A percentile compares a stretch with the other conserved stretches of the same genome.
These are phyloP conservation scores for Scartelaos histophorus DNA, from an alignment of 2,113 vertebrate genomes.

Conservation along the genomic window DNA sequence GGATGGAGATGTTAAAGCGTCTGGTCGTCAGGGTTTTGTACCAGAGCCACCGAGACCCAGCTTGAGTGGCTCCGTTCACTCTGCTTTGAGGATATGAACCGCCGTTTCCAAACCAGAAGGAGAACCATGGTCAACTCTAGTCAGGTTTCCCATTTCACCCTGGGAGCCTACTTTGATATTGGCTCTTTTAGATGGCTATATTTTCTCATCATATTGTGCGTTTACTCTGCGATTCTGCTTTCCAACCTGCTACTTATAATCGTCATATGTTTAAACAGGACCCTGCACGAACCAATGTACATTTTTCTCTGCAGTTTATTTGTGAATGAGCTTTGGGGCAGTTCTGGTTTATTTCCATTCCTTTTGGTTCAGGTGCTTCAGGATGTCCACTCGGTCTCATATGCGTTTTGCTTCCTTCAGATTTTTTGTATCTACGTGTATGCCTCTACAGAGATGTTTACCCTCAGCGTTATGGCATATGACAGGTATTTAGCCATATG, in stretches of 20 bases:
- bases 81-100: background rate
- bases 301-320: constrained; percentile 65
- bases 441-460: background rate
- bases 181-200: background rate
- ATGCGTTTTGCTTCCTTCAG: constrained; percentile 54
- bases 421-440: constrained; percentile 29
- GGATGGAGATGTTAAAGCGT: background rate
- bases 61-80: background rate
- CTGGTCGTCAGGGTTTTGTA: background rate
- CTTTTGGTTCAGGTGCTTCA: constrained; percentile 41
- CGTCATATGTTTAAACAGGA: constrained; percentile 54
- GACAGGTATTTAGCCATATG: constrained; percentile 72
- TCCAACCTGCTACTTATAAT: constrained; percentile 32
- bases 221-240: background rate
- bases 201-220: constrained; percentile 1
- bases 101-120: background rate
- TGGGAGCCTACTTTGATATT: background rate
- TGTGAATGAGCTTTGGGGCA: constrained; percentile 55
- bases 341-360: constrained; percentile 39
- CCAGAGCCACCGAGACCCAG: background rate
- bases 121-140: background rate
- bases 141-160: background rate
- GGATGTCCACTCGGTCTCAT: constrained; percentile 29
- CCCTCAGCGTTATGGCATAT: constrained; percentile 67
- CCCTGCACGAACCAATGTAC: constrained; percentile 72